Conservation (phyloP, 2,888 invertebrate species). For the Melinaea marsaeus region DNA sequence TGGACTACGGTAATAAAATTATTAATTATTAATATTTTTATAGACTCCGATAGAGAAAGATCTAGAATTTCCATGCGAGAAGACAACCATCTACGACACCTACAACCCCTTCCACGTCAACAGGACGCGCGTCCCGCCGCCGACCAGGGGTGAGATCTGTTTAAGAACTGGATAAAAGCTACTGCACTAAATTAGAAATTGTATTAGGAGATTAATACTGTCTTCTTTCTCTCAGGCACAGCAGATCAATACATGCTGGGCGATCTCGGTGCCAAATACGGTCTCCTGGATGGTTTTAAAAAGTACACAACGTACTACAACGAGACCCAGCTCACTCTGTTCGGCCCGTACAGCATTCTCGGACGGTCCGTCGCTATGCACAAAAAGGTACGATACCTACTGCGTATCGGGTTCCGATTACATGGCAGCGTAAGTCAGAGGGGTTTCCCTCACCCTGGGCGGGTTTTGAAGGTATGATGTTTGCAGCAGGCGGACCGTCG, state of each 20-base stretch:
- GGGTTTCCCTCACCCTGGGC: too few species aligned
- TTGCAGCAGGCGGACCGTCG: constrained; percentile 74
- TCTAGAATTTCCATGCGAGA: constrained; percentile 92
- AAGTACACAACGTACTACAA: constrained; percentile 80
- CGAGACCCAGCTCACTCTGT: constrained; percentile 89
- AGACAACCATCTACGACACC: constrained; percentile 87
- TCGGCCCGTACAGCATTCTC: constrained; percentile 88
- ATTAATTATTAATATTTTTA: constrained; percentile 16
- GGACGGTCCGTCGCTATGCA: constrained; percentile 93
- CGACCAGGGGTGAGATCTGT: constrained; percentile 61
- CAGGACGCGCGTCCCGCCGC: constrained; percentile 78
- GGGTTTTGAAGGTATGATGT: too few species aligned
- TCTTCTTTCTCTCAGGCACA: constrained; percentile 75
- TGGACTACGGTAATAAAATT: too few species aligned
- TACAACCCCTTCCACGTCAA: constrained; percentile 91
- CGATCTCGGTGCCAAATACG: constrained; percentile 91
- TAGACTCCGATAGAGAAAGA: constrained; percentile 90
- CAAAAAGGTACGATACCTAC: constrained; percentile 72
- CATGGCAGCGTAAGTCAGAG: too few species aligned
- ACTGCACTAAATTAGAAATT: not conserved
- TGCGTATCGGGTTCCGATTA: not conserved
- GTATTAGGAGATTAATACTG: not conserved
- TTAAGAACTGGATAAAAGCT: not conserved
- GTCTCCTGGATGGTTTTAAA: constrained; percentile 82
- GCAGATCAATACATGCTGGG: constrained; percentile 93